Evolutionary conservation across 2,888 invertebrate genomes (phyloP).

Genomic region (Halocaridina rubra): DNA sequence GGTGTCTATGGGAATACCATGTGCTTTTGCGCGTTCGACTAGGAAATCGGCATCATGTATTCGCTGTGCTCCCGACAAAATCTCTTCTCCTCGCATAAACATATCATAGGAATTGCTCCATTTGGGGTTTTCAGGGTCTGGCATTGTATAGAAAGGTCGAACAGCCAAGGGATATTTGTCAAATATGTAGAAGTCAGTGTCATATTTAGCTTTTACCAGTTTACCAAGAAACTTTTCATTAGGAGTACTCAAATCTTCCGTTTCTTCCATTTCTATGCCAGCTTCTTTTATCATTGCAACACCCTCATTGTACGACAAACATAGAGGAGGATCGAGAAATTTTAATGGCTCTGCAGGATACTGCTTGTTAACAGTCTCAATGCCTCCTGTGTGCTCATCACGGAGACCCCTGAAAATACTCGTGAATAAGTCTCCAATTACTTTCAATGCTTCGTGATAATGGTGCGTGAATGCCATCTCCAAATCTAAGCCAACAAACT

Average conservation of each 20-base stretch:
- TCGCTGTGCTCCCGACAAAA: constrained; percentile 96
- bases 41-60: constrained; percentile 95
- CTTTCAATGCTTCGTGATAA: constrained; percentile 87
- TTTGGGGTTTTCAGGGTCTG: constrained; percentile 88
- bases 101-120: constrained; percentile 98
- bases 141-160: constrained; percentile 99
- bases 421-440: constrained; percentile 89
- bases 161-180: constrained; percentile 98
- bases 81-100: constrained; percentile 99
- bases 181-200: constrained; percentile 97
- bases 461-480: constrained; percentile 99
- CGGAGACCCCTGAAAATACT: constrained; percentile 90
- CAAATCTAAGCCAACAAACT: constrained; percentile 97
- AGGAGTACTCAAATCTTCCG: constrained; percentile 96
- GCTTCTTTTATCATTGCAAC: constrained; percentile 89
- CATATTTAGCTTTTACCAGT: constrained; percentile 92
- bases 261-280: constrained; percentile 88
- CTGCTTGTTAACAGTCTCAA: constrained; percentile 88
- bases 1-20: constrained; percentile 88
- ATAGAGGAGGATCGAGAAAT: constrained; percentile 91
- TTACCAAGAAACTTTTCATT: constrained; percentile 94
- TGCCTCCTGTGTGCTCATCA: constrained; percentile 79
- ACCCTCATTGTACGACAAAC: constrained; percentile 86
- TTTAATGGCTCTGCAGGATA: constrained; percentile 93
- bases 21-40: constrained; percentile 88